These are phyloP conservation scores for Odiellus spinosus DNA, from an alignment of 2,888 invertebrate genomes.

Conservation along the genomic window DNA sequence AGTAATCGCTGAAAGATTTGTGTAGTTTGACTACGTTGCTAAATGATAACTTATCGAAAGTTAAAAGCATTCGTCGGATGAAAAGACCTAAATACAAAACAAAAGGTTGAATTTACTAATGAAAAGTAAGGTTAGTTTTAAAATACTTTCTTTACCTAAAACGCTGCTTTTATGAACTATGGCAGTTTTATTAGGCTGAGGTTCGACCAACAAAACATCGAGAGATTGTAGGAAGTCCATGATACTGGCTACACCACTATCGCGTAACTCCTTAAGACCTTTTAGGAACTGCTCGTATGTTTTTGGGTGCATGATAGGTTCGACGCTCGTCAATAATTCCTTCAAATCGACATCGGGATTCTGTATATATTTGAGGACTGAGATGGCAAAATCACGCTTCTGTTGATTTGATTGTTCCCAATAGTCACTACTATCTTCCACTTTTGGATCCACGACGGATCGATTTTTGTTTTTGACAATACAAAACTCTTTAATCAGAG, in stretches of 20 bases:
- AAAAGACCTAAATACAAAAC: constrained; percentile 51
- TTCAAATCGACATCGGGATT: constrained; percentile 14
- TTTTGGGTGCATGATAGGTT: constrained; percentile 9
- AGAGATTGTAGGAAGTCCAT: constrained; percentile 47
- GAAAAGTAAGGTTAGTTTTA: constrained; percentile 2
- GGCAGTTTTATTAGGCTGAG: constrained; percentile 30
- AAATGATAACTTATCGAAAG: constrained; percentile 67
- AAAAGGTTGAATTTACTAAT: background rate
- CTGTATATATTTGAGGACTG: constrained; percentile 37
- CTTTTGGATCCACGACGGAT: background rate
- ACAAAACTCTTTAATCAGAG: constrained; percentile 15
- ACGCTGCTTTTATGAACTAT: constrained; percentile 48
- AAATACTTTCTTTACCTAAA: too few relatives aligned
- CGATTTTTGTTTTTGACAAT: constrained; percentile 5
- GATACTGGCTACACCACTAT: constrained; percentile 42
- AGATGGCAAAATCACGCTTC: constrained; percentile 61
- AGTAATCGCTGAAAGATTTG: constrained; percentile 52
- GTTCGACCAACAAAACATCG: constrained; percentile 46
- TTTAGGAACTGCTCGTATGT: constrained; percentile 9
- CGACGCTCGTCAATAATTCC: constrained; percentile 8
- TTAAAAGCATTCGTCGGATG: constrained; percentile 59
- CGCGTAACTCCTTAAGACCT: constrained; percentile 31
- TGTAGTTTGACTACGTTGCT: constrained; percentile 60
- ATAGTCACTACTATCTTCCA: constrained; percentile 4
- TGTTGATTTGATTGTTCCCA: constrained; percentile 26